Evolutionary conservation across 2,888 invertebrate genomes (phyloP), one percentile per base, ranked within the genome.

Genomic region (Lucinisca nassula): DNA sequence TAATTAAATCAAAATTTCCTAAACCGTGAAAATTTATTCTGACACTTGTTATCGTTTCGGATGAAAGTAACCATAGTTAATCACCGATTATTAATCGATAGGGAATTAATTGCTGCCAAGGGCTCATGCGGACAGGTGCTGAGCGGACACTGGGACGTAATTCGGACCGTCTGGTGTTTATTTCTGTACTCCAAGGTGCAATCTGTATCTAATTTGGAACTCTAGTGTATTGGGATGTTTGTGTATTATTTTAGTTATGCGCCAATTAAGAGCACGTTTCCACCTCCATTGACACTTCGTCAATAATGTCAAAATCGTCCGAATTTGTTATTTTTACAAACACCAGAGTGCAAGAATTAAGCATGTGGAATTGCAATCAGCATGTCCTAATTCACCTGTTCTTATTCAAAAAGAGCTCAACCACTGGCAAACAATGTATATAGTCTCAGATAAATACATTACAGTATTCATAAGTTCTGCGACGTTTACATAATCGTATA

Each of bases 1-100:
- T 87, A 87, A 87, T 87, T 77, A 80, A 84, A 87, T 83, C 76
- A 87, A 87, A 84, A 87, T 83, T 80, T 80, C 74, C 72, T 79
- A 30, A 55, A 72, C 37, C 82, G 49, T 72, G 51, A 75, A 84
- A 75, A 73, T 61, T 77, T 61, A 72, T 67, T 67, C 67, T 67
- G 67, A 67, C 67, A 67, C 67, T 67, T 67, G 67, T 67, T 67
- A 67, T 67, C 67, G 30, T 35, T 21, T 3, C 21, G 17, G 35
- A 67, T 67, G 67, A 35, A 35, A 67, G 67, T 32, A 67, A 67
- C 67, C 6, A 67, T 67, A 67, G 67, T 67, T 67, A 67, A 67
- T 67, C 35, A 67, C 67, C 84, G 84, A 85, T 88, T 88, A 88
- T 84, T 81, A 55, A 45, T 51, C 76, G 81, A 85, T 88, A 70